Evolutionary conservation across 2,888 invertebrate species (phyloP).

Genomic region (Sisyra terminalis): DNA sequence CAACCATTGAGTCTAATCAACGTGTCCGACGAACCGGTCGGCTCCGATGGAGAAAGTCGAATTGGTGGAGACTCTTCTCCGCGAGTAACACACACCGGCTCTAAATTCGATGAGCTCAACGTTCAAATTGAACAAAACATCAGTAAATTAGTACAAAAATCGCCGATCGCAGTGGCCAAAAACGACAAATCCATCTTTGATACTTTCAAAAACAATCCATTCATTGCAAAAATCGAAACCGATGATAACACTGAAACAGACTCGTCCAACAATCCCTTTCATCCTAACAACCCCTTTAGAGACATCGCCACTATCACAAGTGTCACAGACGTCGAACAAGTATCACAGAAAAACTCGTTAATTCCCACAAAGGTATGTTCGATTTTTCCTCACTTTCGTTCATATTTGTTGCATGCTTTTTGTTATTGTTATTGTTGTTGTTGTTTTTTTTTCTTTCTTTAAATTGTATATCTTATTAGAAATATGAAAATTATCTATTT

Average conservation of each 20-base stretch:
- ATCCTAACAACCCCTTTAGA: constrained; percentile 22
- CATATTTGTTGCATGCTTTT: constrained; percentile 7
- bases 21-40: constrained; percentile 5
- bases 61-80: background rate
- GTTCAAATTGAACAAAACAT: constrained; percentile 6
- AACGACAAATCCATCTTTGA: constrained; percentile 4
- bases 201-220: constrained; percentile 4
- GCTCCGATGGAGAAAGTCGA: background rate
- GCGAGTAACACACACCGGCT: background rate
- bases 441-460: constrained; percentile 20
- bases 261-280: constrained; percentile 1
- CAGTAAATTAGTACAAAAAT: constrained; percentile 5
- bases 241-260: constrained; percentile 11
- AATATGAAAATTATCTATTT: too few relatives aligned
- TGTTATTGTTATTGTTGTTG: constrained; percentile 19
- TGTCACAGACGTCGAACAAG: background rate
- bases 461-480: too few relatives aligned
- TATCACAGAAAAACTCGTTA: background rate
- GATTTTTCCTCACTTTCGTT: constrained; percentile 10
- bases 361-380: constrained; percentile 1
- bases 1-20: constrained; percentile 16
- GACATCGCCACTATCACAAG: constrained; percentile 11
- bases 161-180: background rate
- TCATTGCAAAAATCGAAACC: constrained; percentile 19
- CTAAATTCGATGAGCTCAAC: constrained; percentile 5